Base-by-base conservation (phyloP, 1,140 invertebrate genomes). In the Drosophila sulfurigaster region DNA sequence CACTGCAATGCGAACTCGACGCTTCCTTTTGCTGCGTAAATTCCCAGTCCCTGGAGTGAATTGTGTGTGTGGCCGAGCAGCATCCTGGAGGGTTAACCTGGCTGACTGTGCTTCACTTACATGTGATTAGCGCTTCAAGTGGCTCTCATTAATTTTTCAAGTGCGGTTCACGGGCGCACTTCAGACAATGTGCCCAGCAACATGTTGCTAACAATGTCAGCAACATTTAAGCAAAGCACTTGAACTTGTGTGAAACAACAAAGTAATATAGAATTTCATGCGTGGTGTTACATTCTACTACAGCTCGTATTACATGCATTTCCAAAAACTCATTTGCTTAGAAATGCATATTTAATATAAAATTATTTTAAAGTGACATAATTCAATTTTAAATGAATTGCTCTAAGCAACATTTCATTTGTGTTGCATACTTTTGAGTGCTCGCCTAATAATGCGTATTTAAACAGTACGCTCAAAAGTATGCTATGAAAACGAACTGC, bases 141-240 rank as follows among this genome's bases (percentile, higher is more conserved):
- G 74, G 35, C 85, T 67, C 83, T 88, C 85, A 88, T 88, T 88
- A 88, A 89, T 81, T 88, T 88, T 88, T 88, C 85, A 88, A 88
- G 80, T 87, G 83, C 73, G 73, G 82, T 66, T 79, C 75, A 28
- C 43, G 76, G 76, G 67, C 64, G 62, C 77, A 13, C 82, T 88
- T 58, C 35, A 74, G 48, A 30, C 43, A 82, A 62, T 66, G 25
- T 56, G 28, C 11, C 10, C 7, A 30, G 83, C 79, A 88, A 81
- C 82, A 87, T 83, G 81, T 69, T 76, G 76, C 81, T 16, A 41
- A 48, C n/a, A 10, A 1, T 2, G 3, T 2, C 5, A 11, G 78
- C 70, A 81, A 72, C 82, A 75, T 74, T 65, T 60, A 16, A 15
- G 5, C n/a, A 20, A 20, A 4, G 8, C 3, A 25, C 8, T 4